A percentile compares a stretch with the other conserved stretches of the same genome.
phyloP scores from a whole-genome alignment of 2,797 vertebrate species.

The Florisuga fusca region DNA sequence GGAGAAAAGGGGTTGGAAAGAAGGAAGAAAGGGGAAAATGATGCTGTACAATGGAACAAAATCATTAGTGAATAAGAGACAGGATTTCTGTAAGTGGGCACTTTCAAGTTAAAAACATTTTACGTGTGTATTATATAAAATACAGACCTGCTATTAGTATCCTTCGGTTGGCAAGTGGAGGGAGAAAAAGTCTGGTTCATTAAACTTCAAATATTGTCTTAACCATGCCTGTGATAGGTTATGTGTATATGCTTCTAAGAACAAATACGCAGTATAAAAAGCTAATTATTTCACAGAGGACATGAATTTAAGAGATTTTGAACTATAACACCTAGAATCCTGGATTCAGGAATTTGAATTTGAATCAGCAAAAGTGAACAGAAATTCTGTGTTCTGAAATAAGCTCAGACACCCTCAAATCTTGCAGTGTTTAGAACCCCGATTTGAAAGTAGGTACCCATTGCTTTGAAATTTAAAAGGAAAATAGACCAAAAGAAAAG shows the following conservation, averaged over 20 bases:
- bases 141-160: neutral
- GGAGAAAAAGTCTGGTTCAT: neutral
- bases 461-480: neutral
- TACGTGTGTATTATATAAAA: neutral
- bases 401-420: neutral
- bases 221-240: neutral
- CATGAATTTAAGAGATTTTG: neutral
- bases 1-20: neutral
- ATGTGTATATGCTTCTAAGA: neutral
- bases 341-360: neutral
- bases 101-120: conserved; percentile 18
- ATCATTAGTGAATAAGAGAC: neutral
- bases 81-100: neutral
- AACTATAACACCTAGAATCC: neutral
- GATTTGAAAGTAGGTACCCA: neutral
- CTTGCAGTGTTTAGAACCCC: neutral
- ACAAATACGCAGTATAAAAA: neutral
- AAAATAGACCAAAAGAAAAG: neutral
- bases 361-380: neutral
- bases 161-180: neutral
- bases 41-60: neutral
- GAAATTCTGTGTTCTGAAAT: neutral
- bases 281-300: neutral
- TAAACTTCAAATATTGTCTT: conserved; percentile 7
- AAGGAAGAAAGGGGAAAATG: neutral